Conservation (phyloP, 2,797 vertebrate species). For the Okamejei kenojei region DNA sequence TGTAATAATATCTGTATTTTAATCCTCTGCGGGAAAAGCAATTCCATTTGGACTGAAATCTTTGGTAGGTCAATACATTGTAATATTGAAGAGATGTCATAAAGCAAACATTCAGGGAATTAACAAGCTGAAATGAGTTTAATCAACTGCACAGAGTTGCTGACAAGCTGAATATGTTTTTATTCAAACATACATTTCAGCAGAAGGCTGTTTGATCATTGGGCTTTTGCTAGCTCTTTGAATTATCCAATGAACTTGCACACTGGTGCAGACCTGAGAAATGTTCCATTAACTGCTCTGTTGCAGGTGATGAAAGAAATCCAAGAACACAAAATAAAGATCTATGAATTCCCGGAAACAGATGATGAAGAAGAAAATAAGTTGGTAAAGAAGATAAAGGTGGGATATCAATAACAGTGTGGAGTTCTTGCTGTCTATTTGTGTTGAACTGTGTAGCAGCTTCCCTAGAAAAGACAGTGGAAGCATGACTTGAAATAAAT, state of each 20-base stretch:
- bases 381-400: conserved; percentile 95
- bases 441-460: not conserved
- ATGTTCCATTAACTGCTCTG: not conserved
- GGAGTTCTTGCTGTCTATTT: not conserved
- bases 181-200: not conserved
- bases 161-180: not conserved
- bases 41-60: not conserved
- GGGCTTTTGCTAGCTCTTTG: not conserved
- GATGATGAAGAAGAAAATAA: conserved; percentile 96
- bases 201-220: not conserved
- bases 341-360: conserved; percentile 97
- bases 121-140: no score
- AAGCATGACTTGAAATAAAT: not conserved
- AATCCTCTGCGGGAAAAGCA: no score
- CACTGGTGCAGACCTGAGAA: not conserved
- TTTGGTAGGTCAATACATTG: not conserved
- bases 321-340: conserved; percentile 98
- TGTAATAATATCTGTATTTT: not conserved
- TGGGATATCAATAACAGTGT: conserved; percentile 46
- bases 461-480: not conserved
- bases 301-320: conserved; percentile 96
- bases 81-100: not conserved
- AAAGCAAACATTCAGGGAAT: not conserved
- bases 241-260: not conserved
- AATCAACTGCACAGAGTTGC: not conserved